Evolutionary conservation across 2,113 vertebrate genomes (phyloP), one percentile per base, ranked within the genome.

Genomic region (Polypterus senegalus): DNA sequence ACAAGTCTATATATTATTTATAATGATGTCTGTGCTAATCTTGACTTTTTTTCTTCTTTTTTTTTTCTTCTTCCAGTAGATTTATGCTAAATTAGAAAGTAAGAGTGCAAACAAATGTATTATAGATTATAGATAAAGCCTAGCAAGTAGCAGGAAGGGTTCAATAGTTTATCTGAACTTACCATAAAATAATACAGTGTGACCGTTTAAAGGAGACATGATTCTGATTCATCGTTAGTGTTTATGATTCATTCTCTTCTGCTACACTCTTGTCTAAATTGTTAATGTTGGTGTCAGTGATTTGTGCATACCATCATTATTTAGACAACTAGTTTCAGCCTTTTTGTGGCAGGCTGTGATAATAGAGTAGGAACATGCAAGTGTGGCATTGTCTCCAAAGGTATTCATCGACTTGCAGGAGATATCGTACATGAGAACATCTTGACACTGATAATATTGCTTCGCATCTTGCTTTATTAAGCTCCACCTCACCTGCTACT

Each of bases 91-190:
- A 9, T 51, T 7, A 7, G 49, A 6, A 51, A 9, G 9, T 51
- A 51, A 51, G 49, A 9, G 6, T 51, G 49, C 6, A 51, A 7
- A 51, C 49, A 9, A 9, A 9, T 51, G 49, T 51, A 51, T 27
- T 27, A 51, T 51, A 9, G 9, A 51, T 51, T 51, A 51, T 51
- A 51, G 54, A 3, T 55, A 9, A 55, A 5, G 43, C 5, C 43
- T 55, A 11, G 5, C 27, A 27, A 27, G 54, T 7, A 27, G 43
- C 27, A 49, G 7, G 49, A 49, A 54, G 46, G 6, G 46, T 49
- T 61, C 60, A 54, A 45, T 6, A 57, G 8, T 61, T 61, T 61
- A 54, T 11, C 5, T 61, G 49, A 61, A 46, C 51, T 45, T 49
- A 61, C 7, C 45, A 54, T 61, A 53, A 61, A 53, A 61, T 61